Evolutionary conservation across 2,113 vertebrate genomes (phyloP).

Genomic region (Chauna torquata): DNA sequence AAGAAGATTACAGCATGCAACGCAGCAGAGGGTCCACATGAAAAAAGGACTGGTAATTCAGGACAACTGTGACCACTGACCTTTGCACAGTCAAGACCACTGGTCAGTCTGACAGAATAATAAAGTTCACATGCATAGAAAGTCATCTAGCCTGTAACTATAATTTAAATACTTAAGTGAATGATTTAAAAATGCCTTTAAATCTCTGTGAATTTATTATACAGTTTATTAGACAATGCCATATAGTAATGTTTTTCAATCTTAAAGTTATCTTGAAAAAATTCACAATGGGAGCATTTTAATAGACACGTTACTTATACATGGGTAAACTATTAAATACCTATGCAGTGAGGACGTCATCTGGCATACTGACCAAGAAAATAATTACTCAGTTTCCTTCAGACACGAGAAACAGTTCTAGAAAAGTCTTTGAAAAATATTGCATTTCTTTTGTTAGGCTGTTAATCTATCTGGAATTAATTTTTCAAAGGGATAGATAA

Average conservation of each 20-base stretch:
- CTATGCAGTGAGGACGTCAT: background rate
- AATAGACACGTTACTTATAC: background rate
- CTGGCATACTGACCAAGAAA: background rate
- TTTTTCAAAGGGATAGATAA: slow-evolving; percentile 20
- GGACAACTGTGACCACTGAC: slow-evolving; percentile 98
- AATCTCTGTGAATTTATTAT: slow-evolving; percentile 73
- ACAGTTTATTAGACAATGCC: slow-evolving; percentile 57
- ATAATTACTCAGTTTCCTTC: background rate
- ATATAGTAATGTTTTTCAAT: slow-evolving; percentile 38
- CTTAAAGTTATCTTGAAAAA: slow-evolving; percentile 28
- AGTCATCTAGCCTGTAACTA: slow-evolving; percentile 70
- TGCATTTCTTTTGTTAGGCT: background rate
- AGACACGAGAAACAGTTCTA: background rate
- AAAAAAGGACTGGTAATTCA: slow-evolving; percentile 88
- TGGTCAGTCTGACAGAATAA: slow-evolving; percentile 87
- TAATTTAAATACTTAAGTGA: slow-evolving; percentile 67
- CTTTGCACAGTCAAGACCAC: slow-evolving; percentile 84
- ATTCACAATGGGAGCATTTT: background rate
- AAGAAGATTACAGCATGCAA: slow-evolving; percentile 88
- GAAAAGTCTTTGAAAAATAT: slow-evolving; percentile 5
- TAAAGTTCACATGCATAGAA: slow-evolving; percentile 86
- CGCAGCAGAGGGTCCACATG: slow-evolving; percentile 86
- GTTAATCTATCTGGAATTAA: background rate
- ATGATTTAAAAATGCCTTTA: slow-evolving; percentile 65
- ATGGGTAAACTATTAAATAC: slow-evolving; percentile 1